phyloP scores from a whole-genome alignment of 2,113 vertebrate genomes.

The Malaclemys terrapin region DNA sequence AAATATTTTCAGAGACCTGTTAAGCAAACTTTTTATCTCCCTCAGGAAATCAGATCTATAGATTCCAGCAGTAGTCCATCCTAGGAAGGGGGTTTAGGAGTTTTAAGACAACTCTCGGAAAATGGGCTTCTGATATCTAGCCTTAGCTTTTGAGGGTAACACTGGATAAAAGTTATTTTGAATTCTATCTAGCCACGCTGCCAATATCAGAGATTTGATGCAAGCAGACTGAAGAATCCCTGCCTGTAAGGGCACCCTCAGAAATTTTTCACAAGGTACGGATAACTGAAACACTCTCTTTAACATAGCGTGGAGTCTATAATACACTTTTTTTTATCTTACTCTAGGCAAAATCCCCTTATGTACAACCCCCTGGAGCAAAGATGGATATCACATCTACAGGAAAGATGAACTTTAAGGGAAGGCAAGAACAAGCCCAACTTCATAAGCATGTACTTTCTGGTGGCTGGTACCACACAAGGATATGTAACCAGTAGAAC shows the following conservation, averaged over 20 bases:
- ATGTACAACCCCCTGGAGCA: neutral
- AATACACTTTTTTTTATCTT: neutral
- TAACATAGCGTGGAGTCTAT: neutral
- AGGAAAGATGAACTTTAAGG: conserved; percentile 35
- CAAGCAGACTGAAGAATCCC: neutral
- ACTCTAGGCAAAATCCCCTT: neutral
- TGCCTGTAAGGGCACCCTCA: neutral
- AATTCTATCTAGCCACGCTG: neutral
- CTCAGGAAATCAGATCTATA: neutral
- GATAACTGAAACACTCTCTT: neutral
- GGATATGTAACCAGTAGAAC: neutral
- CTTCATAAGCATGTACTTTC: neutral
- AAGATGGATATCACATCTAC: conserved; percentile 30
- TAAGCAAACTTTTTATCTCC: fast-evolving
- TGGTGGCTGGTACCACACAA: neutral
- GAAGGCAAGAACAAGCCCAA: neutral
- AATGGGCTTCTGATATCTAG: neutral
- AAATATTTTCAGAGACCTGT: neutral
- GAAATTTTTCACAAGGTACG: neutral
- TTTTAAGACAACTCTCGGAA: neutral
- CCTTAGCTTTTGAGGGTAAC: fast-evolving
- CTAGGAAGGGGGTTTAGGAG: neutral
- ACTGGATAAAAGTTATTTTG: neutral
- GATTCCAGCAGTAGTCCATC: neutral
- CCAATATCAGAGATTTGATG: neutral